Evolutionary conservation across 2,888 invertebrate genomes (phyloP), one percentile per base, ranked within the genome.

Genomic region (Ceriagrion tenellum): DNA sequence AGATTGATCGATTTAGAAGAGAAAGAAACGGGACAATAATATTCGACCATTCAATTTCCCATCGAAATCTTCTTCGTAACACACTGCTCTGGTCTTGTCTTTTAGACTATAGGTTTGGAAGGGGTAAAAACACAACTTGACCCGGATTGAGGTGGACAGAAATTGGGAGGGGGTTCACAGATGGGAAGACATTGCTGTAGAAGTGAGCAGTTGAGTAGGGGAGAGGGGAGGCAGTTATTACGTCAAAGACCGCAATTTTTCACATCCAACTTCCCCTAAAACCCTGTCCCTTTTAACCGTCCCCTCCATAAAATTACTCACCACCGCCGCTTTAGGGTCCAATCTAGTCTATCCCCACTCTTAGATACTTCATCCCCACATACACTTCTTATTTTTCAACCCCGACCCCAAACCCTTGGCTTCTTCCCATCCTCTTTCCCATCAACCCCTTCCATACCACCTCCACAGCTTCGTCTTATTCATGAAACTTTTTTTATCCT

Each of bases 231-330:
- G 69, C 8, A 69, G 69, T 69, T 69, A 26, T 69, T 69, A 69
- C 26, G 69, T 69, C 69, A 69, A 69, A 69, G 69, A 69, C 26
- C 69, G 26, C 69, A 69, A 69, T 69, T 69, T 69, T 69, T 69
- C 69, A 69, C 69, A 69, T 69, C 69, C 69, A 20, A 69, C 59
- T 2, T n/a, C 26, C 12, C n/a, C 0, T 8, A 69, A 69, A 69
- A 26, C 26, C n/a, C 8, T 6, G 1, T 12, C 69, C 69, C 8
- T 69, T 69, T 69, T 69, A 69, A 26, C 69, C n/a, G 26, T 26
- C 69, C 69, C 69, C 69, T 69, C 69, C 69, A 69, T 69, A 69
- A 69, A 69, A 69, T 69, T 69, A 69, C 69, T 69, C 69, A 69
- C 69, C 47, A 47, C 47, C 47, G 47, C 47, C 69, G 69, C 69